Evolutionary conservation across 2,797 vertebrate genomes (phyloP), one percentile per base, ranked within the genome.

Genomic region (Bradypus variegatus): DNA sequence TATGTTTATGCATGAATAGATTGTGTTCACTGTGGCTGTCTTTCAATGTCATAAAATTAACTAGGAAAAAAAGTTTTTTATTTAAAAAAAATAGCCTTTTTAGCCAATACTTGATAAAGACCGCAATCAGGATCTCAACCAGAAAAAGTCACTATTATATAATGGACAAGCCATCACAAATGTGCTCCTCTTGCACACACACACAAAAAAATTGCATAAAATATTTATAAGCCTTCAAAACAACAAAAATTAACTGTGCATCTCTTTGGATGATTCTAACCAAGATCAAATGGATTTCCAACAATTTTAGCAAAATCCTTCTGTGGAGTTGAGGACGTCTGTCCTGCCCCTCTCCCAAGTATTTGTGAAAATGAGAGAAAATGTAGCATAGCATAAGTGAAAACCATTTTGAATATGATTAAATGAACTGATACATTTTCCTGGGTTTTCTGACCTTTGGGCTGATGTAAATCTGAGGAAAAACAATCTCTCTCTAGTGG

Each of bases 211-310:
- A 58, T 19, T 83, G 21, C 23, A 65, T 15, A 69, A 25, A 94
- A 64, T 92, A 84, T 82, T 94, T 84, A 27, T 58, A 93, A 86
- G 6, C 31, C 45, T 92, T 86, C 62, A 77, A 84, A 41, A 88
- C 53, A 91, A 78, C 79, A 93, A 80, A 83, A 64, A 76, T 48
- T 58, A 89, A 73, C 36, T 69, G 3, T 62, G 11, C 19, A 87
- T 69, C 13, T 19, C 55, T 93, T 91, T 79, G 33, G 60, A 60
- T 88, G 60, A 89, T 78, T 65, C 31, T 85, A 79, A 91, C 48
- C 84, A 83, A 86, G n/a, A 78, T 12, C 62, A 60, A 91, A 62
- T 86, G 69, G 15, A 53, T 89, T 91, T 18, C n/a, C 60, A 60
- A 82, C 3, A 14, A 77, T 81, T 79, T 79, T 76, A 72, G 45